Evolutionary conservation across 2,113 vertebrate genomes (phyloP), one percentile per base, ranked within the genome.

Genomic region (Coptodon rendalli): DNA sequence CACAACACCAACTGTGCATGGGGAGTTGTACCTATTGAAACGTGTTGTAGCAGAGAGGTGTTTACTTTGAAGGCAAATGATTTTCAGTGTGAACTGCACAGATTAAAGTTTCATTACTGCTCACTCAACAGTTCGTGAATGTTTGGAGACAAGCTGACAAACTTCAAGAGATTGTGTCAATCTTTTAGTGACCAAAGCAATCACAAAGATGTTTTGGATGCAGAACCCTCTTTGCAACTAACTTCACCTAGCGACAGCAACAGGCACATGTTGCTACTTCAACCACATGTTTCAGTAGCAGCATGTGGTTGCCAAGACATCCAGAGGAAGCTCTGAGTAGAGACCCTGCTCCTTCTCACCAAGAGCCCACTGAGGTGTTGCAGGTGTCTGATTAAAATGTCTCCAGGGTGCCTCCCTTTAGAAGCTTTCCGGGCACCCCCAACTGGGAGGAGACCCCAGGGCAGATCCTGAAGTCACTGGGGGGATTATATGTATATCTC

Each of bases 21-120:
- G 0, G 6, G 2, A 66, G 59, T 0, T 36, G 61, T 36, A n/a
- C 17, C 17, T 36, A 12, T n/a, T 66, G 61, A 66, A 36, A 3
- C 6, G 2, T 66, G 31, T 66, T 0, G 31, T 7, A 38, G 61
- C 61, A 36, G 31, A 36, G 17, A 36, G 4, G 1, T 0, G 2
- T 36, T 66, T 36, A 66, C 61, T 66, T 66, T 66, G 17, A 66
- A 66, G 61, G 10, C 19, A 38, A 36, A 66, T 38, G 61, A 38
- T 66, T 66, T 66, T 3, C 34, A 3, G 61, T 38, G 34, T 66
- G 61, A 36, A 22, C 19, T n/a, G 4, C 61, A 38, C 61, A 2
- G 34, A 2, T 66, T 66, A 13, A 22, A 66, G 61, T 2, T 38
- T 38, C 61, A 66, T 19, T 66, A 0, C 61, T 38, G 61, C 34